Conservation (phyloP, 23 tunicate genomes). For the Diplosoma virens region DNA sequence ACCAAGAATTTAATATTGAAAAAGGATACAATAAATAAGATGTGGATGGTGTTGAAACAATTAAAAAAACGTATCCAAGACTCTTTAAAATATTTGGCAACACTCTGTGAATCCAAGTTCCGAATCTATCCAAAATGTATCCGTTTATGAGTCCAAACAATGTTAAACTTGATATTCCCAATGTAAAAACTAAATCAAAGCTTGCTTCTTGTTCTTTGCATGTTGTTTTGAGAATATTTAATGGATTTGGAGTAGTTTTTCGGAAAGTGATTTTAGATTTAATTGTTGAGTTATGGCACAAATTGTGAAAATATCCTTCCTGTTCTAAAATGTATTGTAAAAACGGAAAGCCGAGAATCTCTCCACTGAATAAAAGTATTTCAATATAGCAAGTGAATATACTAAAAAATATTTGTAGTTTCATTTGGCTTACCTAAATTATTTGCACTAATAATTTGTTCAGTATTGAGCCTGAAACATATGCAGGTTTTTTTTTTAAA, state of each 20-base stretch:
- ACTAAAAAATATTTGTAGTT: not conserved
- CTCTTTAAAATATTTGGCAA: conserved; percentile 4
- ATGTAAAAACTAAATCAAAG: conserved; percentile 26
- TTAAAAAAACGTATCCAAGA: conserved; percentile 18
- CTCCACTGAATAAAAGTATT: conserved; percentile 40
- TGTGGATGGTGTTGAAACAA: conserved; percentile 33
- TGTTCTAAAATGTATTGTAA: conserved; percentile 36
- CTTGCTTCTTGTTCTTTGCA: conserved; percentile 34
- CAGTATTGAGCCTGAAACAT: no score
- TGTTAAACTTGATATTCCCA: not conserved
- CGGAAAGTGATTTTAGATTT: not conserved
- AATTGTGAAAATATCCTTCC: conserved; percentile 52
- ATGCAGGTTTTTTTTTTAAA: no score
- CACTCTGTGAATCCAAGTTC: conserved; percentile 33
- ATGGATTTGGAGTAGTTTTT: no score
- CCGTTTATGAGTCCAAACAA: conserved; percentile 5
- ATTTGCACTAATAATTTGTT: no score
- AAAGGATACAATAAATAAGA: conserved; percentile 42
- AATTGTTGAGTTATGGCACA: not conserved
- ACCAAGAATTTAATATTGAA: conserved; percentile 12
- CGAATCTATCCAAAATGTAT: conserved; percentile 23
- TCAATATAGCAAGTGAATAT: conserved; percentile 34
- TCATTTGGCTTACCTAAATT: no score
- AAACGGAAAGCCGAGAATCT: conserved; percentile 54
- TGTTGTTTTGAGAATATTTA: no score